These are phyloP conservation scores for Pristionchus mayeri DNA, from an alignment of 2,888 invertebrate genomes.

Conservation along the genomic window DNA sequence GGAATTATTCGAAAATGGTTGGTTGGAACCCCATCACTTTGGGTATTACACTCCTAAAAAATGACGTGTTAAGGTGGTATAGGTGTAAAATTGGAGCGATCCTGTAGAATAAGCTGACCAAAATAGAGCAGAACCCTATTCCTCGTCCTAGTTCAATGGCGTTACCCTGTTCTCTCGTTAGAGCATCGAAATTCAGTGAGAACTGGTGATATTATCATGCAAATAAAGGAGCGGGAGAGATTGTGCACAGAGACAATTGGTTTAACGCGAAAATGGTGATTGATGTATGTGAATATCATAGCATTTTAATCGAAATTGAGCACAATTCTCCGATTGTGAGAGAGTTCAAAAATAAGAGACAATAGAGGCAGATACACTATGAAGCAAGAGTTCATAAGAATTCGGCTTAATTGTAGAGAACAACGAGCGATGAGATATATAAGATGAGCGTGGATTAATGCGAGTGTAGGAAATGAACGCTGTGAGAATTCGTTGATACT, in stretches of 20 bases:
- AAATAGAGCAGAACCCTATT: background rate
- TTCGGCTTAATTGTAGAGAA: background rate
- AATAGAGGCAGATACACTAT: background rate
- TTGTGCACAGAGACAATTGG: background rate
- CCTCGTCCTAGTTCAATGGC: background rate
- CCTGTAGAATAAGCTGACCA: no score
- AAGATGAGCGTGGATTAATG: background rate
- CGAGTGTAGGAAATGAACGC: background rate
- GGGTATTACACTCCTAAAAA: no score
- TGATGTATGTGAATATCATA: no score
- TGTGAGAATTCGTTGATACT: background rate
- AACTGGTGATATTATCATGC: conserved; percentile 39
- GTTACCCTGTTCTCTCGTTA: background rate
- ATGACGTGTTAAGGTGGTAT: no score
- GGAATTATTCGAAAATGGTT: background rate
- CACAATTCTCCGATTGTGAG: no score
- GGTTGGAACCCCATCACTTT: no score
- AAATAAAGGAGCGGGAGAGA: conserved; percentile 12
- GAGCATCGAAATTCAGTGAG: conserved; percentile 2
- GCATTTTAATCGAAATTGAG: no score
- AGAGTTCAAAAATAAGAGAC: background rate
- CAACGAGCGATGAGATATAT: background rate
- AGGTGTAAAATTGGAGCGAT: no score
- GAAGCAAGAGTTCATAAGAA: conserved; percentile 14
- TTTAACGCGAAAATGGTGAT: background rate